These are phyloP conservation scores for Ictalurus furcatus DNA, from an alignment of 2,113 vertebrate species.

Conservation along the genomic window DNA sequence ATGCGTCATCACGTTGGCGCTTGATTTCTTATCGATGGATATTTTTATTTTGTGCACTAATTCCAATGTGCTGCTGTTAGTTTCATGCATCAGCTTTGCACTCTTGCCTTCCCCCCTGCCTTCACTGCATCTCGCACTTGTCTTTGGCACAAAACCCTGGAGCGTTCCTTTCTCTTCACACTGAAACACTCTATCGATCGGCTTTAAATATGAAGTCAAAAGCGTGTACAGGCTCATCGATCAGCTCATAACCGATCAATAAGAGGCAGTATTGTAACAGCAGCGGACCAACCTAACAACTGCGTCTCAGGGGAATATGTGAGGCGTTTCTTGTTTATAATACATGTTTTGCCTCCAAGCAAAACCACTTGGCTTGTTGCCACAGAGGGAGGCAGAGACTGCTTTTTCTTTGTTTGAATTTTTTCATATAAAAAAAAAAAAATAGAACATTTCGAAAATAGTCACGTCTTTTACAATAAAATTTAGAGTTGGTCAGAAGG, in stretches of 20 bases:
- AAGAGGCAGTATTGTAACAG: slow-evolving; percentile 29
- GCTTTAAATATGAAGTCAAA: slow-evolving; percentile 34
- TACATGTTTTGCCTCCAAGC: slow-evolving; percentile 23
- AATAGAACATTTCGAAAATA: neutral
- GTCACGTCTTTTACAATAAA: neutral
- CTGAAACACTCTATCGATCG: slow-evolving; percentile 35
- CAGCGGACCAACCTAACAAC: slow-evolving; percentile 12
- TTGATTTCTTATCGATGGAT: neutral
- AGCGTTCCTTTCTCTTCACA: neutral
- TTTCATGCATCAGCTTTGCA: neutral
- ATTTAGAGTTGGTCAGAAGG: neutral
- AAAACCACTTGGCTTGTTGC: neutral
- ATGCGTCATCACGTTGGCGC: neutral
- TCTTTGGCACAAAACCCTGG: neutral
- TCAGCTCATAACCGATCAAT: slow-evolving; percentile 30
- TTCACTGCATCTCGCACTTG: neutral
- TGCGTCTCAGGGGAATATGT: neutral
- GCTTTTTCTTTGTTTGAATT: neutral
- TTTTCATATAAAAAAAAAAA: neutral
- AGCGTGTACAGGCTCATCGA: slow-evolving; percentile 36
- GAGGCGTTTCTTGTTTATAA: slow-evolving; percentile 13
- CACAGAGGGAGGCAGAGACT: neutral
- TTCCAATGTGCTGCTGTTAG: neutral
- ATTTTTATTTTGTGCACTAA: neutral
- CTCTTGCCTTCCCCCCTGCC: neutral